Conservation (phyloP, 2,888 invertebrate species). For the Electrophaes corylata region DNA sequence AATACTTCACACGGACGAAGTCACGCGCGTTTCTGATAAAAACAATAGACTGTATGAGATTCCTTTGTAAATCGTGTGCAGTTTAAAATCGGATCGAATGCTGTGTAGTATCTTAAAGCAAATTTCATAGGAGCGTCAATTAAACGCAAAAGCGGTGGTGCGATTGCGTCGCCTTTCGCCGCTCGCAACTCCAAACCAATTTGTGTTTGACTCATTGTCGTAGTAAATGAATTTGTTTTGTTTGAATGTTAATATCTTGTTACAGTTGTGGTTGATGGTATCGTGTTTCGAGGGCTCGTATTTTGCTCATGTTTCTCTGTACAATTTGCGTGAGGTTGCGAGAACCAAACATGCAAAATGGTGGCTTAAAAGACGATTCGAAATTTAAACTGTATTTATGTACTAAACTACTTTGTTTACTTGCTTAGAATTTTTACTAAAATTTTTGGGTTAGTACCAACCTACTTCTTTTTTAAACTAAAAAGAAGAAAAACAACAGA, state of each 20-base stretch:
- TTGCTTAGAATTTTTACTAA: no score
- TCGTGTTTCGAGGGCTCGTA: slow-evolving; percentile 9
- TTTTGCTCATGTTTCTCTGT: not conserved
- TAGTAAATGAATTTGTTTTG: slow-evolving; percentile 43
- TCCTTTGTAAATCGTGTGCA: not conserved
- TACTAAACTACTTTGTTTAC: not conserved
- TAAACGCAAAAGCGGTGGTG: slow-evolving; percentile 52
- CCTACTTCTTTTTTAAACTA: no score
- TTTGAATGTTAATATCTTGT: slow-evolving; percentile 32
- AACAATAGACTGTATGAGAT: not conserved
- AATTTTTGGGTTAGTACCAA: no score
- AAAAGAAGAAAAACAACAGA: no score
- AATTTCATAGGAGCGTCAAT: slow-evolving; percentile 66
- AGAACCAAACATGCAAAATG: not conserved
- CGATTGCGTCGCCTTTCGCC: slow-evolving; percentile 46
- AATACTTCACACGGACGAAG: no score
- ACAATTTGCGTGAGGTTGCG: not conserved
- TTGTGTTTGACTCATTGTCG: slow-evolving; percentile 51
- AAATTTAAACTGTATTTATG: not conserved
- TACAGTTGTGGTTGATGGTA: slow-evolving; percentile 18
- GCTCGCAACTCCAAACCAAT: slow-evolving; percentile 49
- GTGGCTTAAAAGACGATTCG: not conserved
- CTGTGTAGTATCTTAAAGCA: slow-evolving; percentile 15
- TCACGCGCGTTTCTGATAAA: no score
- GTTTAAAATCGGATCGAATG: slow-evolving; percentile 9